Conservation (phyloP, 2,888 invertebrate genomes). For the Thysanoteuthis rhombus region DNA sequence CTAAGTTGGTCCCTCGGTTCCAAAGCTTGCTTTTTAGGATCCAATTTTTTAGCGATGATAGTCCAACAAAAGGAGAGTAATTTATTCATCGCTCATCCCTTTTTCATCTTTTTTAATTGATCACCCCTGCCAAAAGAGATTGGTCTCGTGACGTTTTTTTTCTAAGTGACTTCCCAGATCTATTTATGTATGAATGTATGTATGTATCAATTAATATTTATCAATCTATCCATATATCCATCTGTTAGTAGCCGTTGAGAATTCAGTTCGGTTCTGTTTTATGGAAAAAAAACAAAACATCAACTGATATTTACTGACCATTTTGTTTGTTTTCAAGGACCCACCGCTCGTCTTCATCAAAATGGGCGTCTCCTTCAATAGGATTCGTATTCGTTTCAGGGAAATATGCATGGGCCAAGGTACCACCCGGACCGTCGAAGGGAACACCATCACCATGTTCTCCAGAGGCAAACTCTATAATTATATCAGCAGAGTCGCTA, state of each 20-base stretch:
- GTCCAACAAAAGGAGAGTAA: no score
- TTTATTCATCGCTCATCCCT: no score
- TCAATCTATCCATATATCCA: background rate
- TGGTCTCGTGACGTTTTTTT: no score
- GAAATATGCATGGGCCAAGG: background rate
- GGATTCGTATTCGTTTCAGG: background rate
- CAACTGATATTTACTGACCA: background rate
- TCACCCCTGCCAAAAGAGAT: no score
- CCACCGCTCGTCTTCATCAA: conserved; percentile 27
- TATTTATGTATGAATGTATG: background rate
- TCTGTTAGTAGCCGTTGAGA: no score
- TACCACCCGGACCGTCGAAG: conserved; percentile 83
- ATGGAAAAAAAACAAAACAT: no score
- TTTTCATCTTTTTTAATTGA: no score
- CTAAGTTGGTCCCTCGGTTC: no score
- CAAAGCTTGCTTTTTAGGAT: no score
- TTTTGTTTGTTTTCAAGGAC: background rate
- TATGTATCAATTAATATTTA: background rate
- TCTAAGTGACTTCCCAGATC: background rate
- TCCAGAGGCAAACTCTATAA: conserved; percentile 27
- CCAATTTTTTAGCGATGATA: no score
- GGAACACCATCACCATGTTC: conserved; percentile 73
- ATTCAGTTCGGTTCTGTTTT: background rate
- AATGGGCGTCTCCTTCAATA: conserved; percentile 16
- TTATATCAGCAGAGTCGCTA: conserved; percentile 32